Conservation (phyloP, 2,888 invertebrate species). For the Dynastes maya region DNA sequence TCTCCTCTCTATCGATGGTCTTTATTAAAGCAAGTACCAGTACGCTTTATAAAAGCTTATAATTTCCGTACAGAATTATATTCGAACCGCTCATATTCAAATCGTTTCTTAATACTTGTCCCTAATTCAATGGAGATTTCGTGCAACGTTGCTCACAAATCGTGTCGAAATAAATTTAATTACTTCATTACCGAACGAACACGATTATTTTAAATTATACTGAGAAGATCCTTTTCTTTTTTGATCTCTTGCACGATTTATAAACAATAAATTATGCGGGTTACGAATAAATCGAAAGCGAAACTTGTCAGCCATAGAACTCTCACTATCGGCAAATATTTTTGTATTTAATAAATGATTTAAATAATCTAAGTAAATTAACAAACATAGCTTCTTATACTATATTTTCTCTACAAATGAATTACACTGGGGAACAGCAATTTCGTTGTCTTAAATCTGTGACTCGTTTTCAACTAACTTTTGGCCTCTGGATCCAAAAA, state of each 20-base stretch:
- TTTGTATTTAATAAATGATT: background rate
- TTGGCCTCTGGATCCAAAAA: no score
- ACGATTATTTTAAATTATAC: constrained; percentile 18
- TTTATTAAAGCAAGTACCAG: background rate
- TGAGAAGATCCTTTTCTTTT: constrained; percentile 10
- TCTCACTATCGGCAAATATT: constrained; percentile 16
- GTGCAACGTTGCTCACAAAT: background rate
- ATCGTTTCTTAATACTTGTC: background rate
- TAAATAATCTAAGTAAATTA: no score
- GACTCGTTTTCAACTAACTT: no score
- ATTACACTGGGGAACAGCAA: no score
- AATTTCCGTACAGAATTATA: background rate
- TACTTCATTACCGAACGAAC: background rate
- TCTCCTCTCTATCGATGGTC: background rate
- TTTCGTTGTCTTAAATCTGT: no score
- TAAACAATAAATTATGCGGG: constrained; percentile 13
- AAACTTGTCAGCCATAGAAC: constrained; percentile 15
- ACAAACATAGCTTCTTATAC: no score
- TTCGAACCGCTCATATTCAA: background rate
- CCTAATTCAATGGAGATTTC: background rate
- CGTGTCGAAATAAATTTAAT: constrained; percentile 23
- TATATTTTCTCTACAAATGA: no score
- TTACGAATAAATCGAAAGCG: constrained; percentile 30
- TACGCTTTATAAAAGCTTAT: background rate
- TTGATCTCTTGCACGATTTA: background rate